phyloP scores from a whole-genome alignment of 2,888 invertebrate species.

The Hypomecis atomaria region DNA sequence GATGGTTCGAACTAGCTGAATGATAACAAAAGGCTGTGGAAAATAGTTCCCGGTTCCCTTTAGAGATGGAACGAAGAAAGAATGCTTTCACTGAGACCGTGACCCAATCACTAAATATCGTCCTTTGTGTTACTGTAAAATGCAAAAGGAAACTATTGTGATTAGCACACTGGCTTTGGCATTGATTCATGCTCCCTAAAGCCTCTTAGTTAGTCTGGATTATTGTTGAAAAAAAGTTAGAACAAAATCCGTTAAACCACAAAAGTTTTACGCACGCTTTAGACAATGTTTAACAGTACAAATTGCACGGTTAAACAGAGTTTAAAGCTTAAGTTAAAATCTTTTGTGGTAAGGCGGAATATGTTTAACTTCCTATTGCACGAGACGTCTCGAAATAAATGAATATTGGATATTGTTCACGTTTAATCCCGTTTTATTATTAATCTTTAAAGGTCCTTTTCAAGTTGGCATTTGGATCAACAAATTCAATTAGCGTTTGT shows the following conservation, averaged over 20 bases:
- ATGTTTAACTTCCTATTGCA: conserved; percentile 50
- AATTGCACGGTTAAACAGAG: too few species aligned
- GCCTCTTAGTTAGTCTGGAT: conserved; percentile 29
- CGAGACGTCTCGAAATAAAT: conserved; percentile 52
- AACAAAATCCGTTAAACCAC: too few species aligned
- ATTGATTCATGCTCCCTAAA: conserved; percentile 30
- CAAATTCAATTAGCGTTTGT: conserved; percentile 53
- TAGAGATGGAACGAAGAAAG: conserved; percentile 36
- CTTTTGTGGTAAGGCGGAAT: too few species aligned
- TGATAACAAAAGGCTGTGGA: conserved; percentile 35
- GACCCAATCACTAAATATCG: conserved; percentile 38
- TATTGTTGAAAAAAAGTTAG: conserved; percentile 39
- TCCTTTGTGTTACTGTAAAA: conserved; percentile 28
- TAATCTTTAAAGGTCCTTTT: conserved; percentile 47
- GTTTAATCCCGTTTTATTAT: conserved; percentile 52
- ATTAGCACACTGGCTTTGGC: conserved; percentile 32
- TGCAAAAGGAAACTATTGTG: conserved; percentile 34
- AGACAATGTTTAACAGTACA: too few species aligned
- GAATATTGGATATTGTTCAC: conserved; percentile 49
- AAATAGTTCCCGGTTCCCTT: conserved; percentile 43
- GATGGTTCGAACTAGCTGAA: conserved; percentile 35
- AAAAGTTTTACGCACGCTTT: too few species aligned
- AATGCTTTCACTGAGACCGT: conserved; percentile 41
- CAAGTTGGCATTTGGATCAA: conserved; percentile 48
- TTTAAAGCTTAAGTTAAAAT: too few species aligned